phyloP scores from a whole-genome alignment of 2,113 vertebrate genomes.

The Clupea harengus region DNA sequence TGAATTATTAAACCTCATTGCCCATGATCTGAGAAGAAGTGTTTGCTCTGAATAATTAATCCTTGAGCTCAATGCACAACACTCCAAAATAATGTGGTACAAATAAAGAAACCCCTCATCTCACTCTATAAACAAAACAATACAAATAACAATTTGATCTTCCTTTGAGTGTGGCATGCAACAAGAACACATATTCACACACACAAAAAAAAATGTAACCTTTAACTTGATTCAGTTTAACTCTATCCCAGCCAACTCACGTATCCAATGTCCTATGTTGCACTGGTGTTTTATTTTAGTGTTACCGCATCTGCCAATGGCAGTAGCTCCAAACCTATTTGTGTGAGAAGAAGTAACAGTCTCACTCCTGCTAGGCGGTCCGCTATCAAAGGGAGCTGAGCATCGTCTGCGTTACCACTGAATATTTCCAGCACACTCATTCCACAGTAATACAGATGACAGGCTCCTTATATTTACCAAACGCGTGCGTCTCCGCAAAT shows the following conservation, averaged over 20 bases:
- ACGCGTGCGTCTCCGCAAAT: slow-evolving; percentile 43
- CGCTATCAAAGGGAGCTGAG: background rate
- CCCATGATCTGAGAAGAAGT: slow-evolving; percentile 16
- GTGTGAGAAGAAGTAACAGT: too few relatives aligned
- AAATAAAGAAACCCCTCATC: background rate
- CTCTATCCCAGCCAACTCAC: background rate
- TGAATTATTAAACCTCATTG: slow-evolving; percentile 12
- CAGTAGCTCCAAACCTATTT: too few relatives aligned
- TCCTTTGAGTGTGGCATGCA: background rate
- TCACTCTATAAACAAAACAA: background rate
- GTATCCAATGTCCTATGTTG: background rate
- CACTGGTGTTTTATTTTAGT: background rate
- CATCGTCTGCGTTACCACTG: background rate
- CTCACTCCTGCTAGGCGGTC: background rate
- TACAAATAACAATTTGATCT: background rate
- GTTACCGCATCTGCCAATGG: background rate
- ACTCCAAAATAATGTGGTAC: background rate
- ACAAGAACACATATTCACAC: background rate
- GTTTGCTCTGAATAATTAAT: slow-evolving; percentile 22
- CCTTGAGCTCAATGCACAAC: background rate
- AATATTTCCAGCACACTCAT: background rate
- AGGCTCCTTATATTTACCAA: slow-evolving; percentile 47
- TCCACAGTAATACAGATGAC: slow-evolving; percentile 38
- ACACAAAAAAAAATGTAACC: background rate
- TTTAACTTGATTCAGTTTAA: background rate